These are phyloP conservation scores for Ennomos fuscantarius DNA, from an alignment of 2,888 invertebrate species.

Conservation along the genomic window DNA sequence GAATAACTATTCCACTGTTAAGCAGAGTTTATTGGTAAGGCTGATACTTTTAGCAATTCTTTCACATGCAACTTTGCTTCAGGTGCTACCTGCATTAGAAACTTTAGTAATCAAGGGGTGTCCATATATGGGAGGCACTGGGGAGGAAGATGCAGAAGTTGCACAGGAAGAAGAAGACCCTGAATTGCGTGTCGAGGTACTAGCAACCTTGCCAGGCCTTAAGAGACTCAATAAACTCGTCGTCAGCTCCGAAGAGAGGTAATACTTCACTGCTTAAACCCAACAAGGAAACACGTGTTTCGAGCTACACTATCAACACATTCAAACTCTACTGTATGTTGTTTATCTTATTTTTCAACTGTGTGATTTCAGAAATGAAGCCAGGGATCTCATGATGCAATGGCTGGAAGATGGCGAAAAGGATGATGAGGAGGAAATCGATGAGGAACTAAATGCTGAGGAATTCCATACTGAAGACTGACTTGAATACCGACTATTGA, in stretches of 20 bases:
- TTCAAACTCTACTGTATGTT: neutral
- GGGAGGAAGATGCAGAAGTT: conserved; percentile 60
- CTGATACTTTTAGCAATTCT: too few relatives aligned
- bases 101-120: conserved; percentile 83
- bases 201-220: conserved; percentile 81
- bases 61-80: neutral
- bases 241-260: conserved; percentile 80
- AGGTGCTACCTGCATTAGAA: conserved; percentile 76
- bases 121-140: conserved; percentile 81
- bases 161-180: conserved; percentile 65
- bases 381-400: conserved; percentile 65
- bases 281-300: too few relatives aligned
- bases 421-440: conserved; percentile 61
- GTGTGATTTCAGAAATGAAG: conserved; percentile 57
- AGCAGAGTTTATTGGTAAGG: too few relatives aligned
- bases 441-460: conserved; percentile 49
- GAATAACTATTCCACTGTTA: too few relatives aligned
- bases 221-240: conserved; percentile 83
- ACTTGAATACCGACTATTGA: conserved; percentile 14
- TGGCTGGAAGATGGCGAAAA: conserved; percentile 75
- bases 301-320: neutral
- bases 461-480: conserved; percentile 43
- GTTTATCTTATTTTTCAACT: neutral
- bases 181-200: conserved; percentile 71
- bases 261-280: conserved; percentile 26